phyloP scores from a whole-genome alignment of 2,113 vertebrate species.

The Myotis davidii region DNA sequence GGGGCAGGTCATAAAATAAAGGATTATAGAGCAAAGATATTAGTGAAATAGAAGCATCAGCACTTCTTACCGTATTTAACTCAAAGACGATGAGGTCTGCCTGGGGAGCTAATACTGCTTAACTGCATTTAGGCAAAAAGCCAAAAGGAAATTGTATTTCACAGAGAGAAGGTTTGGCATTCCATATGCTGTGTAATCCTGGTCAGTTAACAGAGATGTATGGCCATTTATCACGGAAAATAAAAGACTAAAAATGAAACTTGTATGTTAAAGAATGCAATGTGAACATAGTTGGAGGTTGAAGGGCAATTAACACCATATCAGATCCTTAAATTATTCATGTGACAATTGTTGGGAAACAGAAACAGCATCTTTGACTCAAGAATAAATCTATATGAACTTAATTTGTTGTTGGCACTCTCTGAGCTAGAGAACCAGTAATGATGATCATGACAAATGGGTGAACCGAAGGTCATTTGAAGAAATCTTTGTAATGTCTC shows the following conservation, averaged over 20 bases:
- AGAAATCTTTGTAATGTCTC: neutral
- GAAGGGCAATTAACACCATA: constrained; percentile 42
- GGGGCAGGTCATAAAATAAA: constrained; percentile 85
- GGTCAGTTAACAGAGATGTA: constrained; percentile 68
- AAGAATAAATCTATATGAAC: neutral
- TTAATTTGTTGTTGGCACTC: constrained; percentile 39
- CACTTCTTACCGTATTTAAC: constrained; percentile 85
- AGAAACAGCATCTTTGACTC: neutral
- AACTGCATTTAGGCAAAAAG: constrained; percentile 77
- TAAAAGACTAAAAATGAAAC: constrained; percentile 43
- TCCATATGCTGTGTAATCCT: constrained; percentile 76
- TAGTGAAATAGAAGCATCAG: constrained; percentile 85
- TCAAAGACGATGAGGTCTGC: constrained; percentile 81
- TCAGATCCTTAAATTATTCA: constrained; percentile 23
- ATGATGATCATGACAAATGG: neutral
- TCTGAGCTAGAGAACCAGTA: neutral
- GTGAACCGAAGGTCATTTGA: neutral
- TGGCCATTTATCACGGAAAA: constrained; percentile 61
- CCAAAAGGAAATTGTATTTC: constrained; percentile 84
- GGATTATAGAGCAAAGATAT: constrained; percentile 83
- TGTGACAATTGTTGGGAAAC: neutral
- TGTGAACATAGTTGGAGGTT: constrained; percentile 38
- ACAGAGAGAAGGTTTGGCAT: constrained; percentile 68
- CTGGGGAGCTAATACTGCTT: constrained; percentile 84
- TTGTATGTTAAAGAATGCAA: constrained; percentile 66